phyloP scores from a whole-genome alignment of 2,888 invertebrate genomes.

The Miltochrista miniata region DNA sequence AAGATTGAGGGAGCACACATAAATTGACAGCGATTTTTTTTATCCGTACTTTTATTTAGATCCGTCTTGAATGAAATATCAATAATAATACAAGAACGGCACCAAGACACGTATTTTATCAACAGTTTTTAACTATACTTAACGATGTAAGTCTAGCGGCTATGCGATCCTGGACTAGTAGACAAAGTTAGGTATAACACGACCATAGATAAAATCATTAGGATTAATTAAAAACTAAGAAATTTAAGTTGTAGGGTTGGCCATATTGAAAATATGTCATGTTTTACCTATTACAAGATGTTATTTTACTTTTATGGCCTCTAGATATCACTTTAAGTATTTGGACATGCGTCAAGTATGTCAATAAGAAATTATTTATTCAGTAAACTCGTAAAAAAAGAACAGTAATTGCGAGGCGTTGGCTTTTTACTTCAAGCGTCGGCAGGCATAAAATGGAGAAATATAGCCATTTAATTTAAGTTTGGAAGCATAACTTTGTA shows the following conservation, averaged over 20 bases:
- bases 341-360: slow-evolving; percentile 48
- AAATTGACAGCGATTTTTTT: too few species aligned
- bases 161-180: slow-evolving; percentile 6
- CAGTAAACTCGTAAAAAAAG: slow-evolving; percentile 12
- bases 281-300: neutral
- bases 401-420: slow-evolving; percentile 15
- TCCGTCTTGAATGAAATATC: too few species aligned
- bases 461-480: slow-evolving; percentile 12
- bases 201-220: slow-evolving; percentile 1
- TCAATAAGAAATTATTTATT: slow-evolving; percentile 32
- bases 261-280: too few species aligned
- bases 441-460: slow-evolving; percentile 28
- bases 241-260: too few species aligned
- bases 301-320: slow-evolving; percentile 60
- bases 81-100: too few species aligned
- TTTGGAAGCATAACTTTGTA: slow-evolving; percentile 38
- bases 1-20: too few species aligned
- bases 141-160: neutral
- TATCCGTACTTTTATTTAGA: too few species aligned
- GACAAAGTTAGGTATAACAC: slow-evolving; percentile 25
- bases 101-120: neutral
- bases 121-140: neutral
- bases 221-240: neutral
- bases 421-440: slow-evolving; percentile 28
- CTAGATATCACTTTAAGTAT: slow-evolving; percentile 66